Conservation (phyloP, 92 coral and sea anemone species). For the Parazoanthus darwini region DNA sequence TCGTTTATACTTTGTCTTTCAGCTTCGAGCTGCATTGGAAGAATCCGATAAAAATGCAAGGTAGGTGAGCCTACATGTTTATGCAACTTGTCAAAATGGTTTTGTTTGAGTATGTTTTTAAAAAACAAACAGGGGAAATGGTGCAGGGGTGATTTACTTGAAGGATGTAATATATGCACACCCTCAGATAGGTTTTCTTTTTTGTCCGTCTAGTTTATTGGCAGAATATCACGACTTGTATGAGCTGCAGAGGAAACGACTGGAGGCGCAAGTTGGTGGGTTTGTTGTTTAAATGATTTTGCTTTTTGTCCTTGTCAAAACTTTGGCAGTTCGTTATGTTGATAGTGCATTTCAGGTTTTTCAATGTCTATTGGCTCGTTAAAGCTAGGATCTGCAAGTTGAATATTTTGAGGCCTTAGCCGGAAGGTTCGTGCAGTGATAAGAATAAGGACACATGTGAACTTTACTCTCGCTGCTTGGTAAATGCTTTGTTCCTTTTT, state of each 20-base stretch:
- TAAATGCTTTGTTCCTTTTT: too few relatives aligned
- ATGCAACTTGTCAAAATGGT: too few relatives aligned
- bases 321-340: too few relatives aligned
- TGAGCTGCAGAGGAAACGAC: constrained; percentile 92
- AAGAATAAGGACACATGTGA: too few relatives aligned
- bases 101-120: too few relatives aligned
- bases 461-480: too few relatives aligned
- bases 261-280: constrained; percentile 88
- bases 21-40: constrained; percentile 83
- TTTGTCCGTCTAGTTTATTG: constrained; percentile 56
- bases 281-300: not conserved
- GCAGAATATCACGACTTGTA: constrained; percentile 94
- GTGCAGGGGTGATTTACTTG: not conserved
- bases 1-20: constrained; percentile 1
- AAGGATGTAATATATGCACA: not conserved
- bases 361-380: too few relatives aligned
- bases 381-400: too few relatives aligned
- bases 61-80: constrained; percentile 26
- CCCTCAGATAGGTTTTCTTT: not conserved
- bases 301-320: too few relatives aligned
- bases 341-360: too few relatives aligned
- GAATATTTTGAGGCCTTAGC: too few relatives aligned
- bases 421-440: too few relatives aligned
- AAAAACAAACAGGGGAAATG: not conserved
- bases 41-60: constrained; percentile 97